These are phyloP conservation scores for Corynorhinus townsendii DNA, from an alignment of 2,113 vertebrate species.

Conservation along the genomic window DNA sequence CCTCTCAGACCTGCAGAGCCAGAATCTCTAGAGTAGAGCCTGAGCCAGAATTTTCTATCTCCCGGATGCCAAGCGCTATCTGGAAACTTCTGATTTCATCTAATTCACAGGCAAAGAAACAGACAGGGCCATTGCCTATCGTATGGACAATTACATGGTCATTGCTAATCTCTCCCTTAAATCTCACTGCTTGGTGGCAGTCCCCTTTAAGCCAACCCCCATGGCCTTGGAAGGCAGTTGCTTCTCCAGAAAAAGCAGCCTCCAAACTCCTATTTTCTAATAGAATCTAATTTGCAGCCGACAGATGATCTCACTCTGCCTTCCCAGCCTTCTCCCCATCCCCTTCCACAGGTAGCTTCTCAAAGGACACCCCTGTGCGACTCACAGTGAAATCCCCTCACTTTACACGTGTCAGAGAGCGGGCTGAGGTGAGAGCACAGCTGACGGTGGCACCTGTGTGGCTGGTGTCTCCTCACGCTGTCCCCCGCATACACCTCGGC, in stretches of 20 bases:
- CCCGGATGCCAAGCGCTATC: background rate
- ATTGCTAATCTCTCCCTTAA: background rate
- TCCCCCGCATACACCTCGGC: background rate
- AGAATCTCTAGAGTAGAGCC: background rate
- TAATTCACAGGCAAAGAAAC: background rate
- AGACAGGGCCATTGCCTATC: background rate
- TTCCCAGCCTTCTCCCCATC: background rate
- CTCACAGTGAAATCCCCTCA: fast-evolving
- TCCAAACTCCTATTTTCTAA: background rate
- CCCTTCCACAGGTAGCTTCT: background rate
- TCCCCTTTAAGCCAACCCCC: background rate
- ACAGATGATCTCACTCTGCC: background rate
- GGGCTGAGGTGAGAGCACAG: background rate
- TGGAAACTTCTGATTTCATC: background rate
- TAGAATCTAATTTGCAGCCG: background rate
- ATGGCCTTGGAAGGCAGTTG: background rate
- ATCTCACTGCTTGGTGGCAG: background rate
- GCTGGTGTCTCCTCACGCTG: background rate
- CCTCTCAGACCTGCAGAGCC: background rate
- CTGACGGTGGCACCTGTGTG: background rate
- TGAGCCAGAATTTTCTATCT: background rate
- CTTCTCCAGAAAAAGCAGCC: background rate
- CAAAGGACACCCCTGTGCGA: background rate
- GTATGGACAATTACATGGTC: background rate
- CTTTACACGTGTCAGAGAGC: background rate